A percentile compares a stretch with the other conserved stretches of the same genome.
phyloP scores from a whole-genome alignment of 2,113 vertebrate genomes.

The Macquaria ambigua region DNA sequence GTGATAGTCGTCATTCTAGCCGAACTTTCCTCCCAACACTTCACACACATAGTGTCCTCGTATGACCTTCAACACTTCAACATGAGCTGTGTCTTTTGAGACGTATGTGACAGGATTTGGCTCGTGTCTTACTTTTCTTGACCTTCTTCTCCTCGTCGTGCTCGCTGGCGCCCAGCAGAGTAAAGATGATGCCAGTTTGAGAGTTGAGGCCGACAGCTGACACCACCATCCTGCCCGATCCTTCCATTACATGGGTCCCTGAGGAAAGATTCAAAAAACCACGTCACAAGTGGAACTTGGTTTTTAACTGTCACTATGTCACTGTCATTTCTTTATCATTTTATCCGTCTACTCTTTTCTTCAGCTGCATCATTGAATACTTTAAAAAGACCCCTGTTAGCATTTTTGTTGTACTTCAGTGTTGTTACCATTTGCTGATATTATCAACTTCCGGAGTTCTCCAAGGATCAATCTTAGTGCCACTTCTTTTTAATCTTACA shows the following conservation, averaged over 20 bases:
- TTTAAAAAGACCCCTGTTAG: background rate
- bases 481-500: background rate
- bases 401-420: background rate
- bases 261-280: slow-evolving; percentile 3
- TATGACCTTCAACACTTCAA: slow-evolving; percentile 29
- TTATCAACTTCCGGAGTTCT: background rate
- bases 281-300: background rate
- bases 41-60: slow-evolving; percentile 34
- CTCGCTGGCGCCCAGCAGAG: slow-evolving; percentile 91
- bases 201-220: slow-evolving; percentile 95
- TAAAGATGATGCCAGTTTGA: slow-evolving; percentile 98
- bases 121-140: slow-evolving; percentile 93
- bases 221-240: slow-evolving; percentile 96
- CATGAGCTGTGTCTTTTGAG: slow-evolving; percentile 15
- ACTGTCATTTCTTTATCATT: background rate
- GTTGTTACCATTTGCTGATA: background rate
- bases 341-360: background rate
- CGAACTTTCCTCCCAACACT: slow-evolving; percentile 27
- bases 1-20: slow-evolving; percentile 27
- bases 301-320: background rate
- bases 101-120: slow-evolving; percentile 7
- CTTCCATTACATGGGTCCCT: slow-evolving; percentile 99
- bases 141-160: slow-evolving; percentile 92
- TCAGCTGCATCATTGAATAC: background rate
- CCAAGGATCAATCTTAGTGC: background rate